Conservation (phyloP, 2,888 invertebrate genomes). For the Deroplatys truncata region DNA sequence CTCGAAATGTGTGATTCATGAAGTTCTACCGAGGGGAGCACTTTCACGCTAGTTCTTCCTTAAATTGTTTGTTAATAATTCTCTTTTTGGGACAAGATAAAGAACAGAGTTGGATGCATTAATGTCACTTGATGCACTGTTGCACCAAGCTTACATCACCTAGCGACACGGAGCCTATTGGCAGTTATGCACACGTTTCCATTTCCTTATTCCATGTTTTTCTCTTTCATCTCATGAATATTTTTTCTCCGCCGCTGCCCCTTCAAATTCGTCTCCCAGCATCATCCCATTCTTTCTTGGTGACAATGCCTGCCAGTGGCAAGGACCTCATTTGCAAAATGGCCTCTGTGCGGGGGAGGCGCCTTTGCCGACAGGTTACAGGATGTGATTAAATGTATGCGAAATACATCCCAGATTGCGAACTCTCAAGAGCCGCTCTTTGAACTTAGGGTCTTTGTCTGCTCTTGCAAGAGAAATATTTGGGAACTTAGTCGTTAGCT, state of each 20-base stretch:
- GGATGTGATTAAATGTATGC: background rate
- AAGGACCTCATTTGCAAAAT: background rate
- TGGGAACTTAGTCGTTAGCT: background rate
- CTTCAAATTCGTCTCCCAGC: background rate
- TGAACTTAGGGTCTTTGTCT: background rate
- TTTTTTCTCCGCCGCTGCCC: background rate
- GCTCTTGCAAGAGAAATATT: background rate
- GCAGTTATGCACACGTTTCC: background rate
- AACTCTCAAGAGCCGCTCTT: background rate
- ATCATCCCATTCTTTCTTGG: background rate
- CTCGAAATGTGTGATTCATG: too few species aligned
- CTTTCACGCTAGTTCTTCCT: too few species aligned
- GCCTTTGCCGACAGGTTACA: background rate
- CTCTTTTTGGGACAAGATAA: too few species aligned
- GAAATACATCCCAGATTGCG: background rate
- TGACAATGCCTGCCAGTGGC: background rate
- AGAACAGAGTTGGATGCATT: too few species aligned
- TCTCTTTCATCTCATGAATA: background rate
- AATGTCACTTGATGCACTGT: background rate
- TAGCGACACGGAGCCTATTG: background rate
- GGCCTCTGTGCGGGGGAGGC: background rate
- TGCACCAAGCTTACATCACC: background rate
- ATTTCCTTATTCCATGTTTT: background rate
- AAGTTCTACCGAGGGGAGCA: too few species aligned
- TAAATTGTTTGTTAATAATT: too few species aligned